Base-by-base conservation (phyloP, 2,888 invertebrate genomes). In the Lysandra coridon region DNA sequence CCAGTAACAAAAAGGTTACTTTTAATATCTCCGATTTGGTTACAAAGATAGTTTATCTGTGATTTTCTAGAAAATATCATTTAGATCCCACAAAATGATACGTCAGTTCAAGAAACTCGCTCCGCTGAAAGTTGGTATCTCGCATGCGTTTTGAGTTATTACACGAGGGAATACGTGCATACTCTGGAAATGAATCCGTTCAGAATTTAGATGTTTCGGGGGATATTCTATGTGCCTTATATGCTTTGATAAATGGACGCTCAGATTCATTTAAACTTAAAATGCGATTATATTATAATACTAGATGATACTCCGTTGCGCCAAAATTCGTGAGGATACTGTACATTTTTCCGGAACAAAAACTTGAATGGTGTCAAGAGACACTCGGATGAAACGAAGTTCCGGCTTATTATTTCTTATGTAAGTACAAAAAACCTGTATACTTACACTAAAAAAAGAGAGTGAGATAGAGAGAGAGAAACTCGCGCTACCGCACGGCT, bases 111-210 rank as follows among this genome's bases (percentile, higher is more conserved):
- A 69, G 69, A 17, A 69, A 69, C 69, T 37, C 69, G 17, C 33
- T 37, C 69, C 14, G 33, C 5, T 37, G 33, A 33, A 33, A 69
- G 33, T 14, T 69, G 33, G 4, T 69, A 69, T 37, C 69, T 37
- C 69, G 33, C 10, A 64, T 64, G 64, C 64, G 23, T 69, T 69
- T 69, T 69, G 37, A 69, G 69, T 69, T 69, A 69, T 69, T 69
- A 17, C 69, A 12, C 69, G 69, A 69, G 69, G 69, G 69, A 69
- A 17, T 69, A 69, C 69, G 69, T 69, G 69, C 69, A 69, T 37
- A 69, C 69, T 69, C 69, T 69, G 4, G 69, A 69, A 33, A 69
- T 69, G 69, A 69, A 69, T 69, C 69, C 69, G 33, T 14, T 69
- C 33, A 33, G 69, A 69, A 69, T 69, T 37, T 30, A 30, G 23